phyloP scores from a whole-genome alignment of 2,797 vertebrate species.

The Molossus molossus region DNA sequence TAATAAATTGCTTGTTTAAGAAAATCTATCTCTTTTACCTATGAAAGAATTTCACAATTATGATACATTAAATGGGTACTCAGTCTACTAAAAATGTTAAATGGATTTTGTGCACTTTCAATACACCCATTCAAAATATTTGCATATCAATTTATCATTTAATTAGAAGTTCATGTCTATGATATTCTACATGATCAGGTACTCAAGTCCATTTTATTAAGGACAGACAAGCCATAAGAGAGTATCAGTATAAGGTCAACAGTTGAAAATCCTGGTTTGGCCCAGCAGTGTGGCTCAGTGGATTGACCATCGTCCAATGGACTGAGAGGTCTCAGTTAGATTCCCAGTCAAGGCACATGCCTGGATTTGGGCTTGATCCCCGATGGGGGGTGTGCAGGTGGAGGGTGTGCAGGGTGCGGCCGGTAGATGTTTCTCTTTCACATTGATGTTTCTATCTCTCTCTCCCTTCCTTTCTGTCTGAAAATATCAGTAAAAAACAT shows the following conservation, averaged over 20 bases:
- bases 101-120: not conserved
- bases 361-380: no score
- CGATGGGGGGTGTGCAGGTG: no score
- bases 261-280: not conserved
- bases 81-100: not conserved
- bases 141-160: slow-evolving; percentile 7
- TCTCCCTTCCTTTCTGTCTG: no score
- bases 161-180: not conserved
- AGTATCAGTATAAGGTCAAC: not conserved
- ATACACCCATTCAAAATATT: not conserved
- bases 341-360: no score
- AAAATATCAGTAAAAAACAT: no score
- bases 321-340: no score
- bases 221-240: not conserved
- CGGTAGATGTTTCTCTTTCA: no score
- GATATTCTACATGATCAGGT: not conserved
- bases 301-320: no score
- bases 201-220: not conserved
- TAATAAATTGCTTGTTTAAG: slow-evolving; percentile 14
- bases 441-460: no score
- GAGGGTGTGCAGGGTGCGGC: no score
- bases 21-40: not conserved
- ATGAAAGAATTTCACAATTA: not conserved
- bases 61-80: not conserved
- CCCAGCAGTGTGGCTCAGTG: no score